Conservation (phyloP, 1,140 invertebrate genomes). For the Idris sp. region DNA sequence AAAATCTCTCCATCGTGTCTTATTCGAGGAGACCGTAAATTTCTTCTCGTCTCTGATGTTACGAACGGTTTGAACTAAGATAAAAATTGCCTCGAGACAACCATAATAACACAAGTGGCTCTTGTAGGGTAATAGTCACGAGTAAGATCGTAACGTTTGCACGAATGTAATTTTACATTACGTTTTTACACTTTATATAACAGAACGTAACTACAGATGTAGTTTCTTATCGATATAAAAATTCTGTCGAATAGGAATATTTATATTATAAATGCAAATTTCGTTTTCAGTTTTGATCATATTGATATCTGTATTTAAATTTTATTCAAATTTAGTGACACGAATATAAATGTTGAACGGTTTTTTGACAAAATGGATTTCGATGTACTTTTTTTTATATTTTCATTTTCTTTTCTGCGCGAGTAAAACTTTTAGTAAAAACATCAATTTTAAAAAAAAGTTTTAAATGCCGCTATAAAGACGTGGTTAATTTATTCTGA, state of each 20-base stretch:
- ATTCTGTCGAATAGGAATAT: slow-evolving; percentile 16
- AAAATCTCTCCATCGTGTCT: slow-evolving; percentile 51
- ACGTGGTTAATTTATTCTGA: too few relatives aligned
- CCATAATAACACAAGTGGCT: slow-evolving; percentile 53
- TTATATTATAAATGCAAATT: slow-evolving; percentile 34
- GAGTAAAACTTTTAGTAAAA: too few relatives aligned
- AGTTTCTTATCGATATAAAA: slow-evolving; percentile 33
- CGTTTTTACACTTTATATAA: slow-evolving; percentile 34
- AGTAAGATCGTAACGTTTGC: slow-evolving; percentile 30
- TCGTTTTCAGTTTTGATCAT: too few relatives aligned
- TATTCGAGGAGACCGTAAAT: slow-evolving; percentile 55
- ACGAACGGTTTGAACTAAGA: slow-evolving; percentile 37
- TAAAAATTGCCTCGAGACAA: slow-evolving; percentile 49
- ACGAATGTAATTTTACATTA: slow-evolving; percentile 43
- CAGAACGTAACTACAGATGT: slow-evolving; percentile 21
- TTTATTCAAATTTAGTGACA: slow-evolving; percentile 16
- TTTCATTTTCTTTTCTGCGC: too few relatives aligned
- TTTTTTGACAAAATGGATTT: neutral
- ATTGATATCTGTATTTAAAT: slow-evolving; percentile 27
- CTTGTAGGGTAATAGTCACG: slow-evolving; percentile 47
- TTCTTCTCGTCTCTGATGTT: slow-evolving; percentile 51
- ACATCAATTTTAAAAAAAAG: too few relatives aligned
- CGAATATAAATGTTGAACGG: neutral
- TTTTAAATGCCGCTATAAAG: too few relatives aligned
- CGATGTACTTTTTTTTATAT: too few relatives aligned